These are phyloP conservation scores for Serrognathus titanus DNA, from an alignment of 2,888 invertebrate genomes.

Conservation along the genomic window DNA sequence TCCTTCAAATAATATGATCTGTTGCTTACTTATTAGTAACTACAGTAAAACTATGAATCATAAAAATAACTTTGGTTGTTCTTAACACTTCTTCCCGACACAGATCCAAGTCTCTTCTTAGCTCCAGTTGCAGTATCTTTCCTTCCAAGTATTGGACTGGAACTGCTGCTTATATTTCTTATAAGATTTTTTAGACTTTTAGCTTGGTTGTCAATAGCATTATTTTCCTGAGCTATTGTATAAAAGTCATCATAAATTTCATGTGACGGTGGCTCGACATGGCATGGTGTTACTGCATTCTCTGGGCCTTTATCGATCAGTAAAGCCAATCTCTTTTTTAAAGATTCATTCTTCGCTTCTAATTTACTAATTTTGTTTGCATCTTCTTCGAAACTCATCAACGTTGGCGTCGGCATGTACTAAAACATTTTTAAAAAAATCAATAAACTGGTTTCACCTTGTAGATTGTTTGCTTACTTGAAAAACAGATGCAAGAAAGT, in stretches of 20 bases:
- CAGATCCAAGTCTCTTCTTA: conserved; percentile 15
- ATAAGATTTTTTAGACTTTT: conserved; percentile 75
- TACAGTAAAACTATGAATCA: conserved; percentile 4
- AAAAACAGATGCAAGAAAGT: conserved; percentile 87
- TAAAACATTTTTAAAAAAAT: conserved; percentile 42
- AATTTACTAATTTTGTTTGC: conserved; percentile 73
- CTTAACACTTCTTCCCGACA: conserved; percentile 12
- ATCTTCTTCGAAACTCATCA: conserved; percentile 84
- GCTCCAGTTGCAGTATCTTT: conserved; percentile 50
- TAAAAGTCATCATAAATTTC: conserved; percentile 84
- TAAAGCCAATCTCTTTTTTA: conserved; percentile 58
- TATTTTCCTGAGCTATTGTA: conserved; percentile 77
- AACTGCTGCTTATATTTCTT: conserved; percentile 73
- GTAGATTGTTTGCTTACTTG: conserved; percentile 49
- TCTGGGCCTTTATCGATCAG: conserved; percentile 48
- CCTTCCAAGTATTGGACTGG: conserved; percentile 76
- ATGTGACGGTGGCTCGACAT: conserved; percentile 71
- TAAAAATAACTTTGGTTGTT: conserved; percentile 9
- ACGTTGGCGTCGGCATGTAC: conserved; percentile 82
- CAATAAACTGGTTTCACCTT: background rate
- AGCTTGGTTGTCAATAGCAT: conserved; percentile 60
- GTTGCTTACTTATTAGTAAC: conserved; percentile 1
- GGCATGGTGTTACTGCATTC: conserved; percentile 56
- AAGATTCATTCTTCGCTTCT: conserved; percentile 77
- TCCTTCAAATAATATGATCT: background rate